Conservation (phyloP, 1,140 invertebrate species). For the Fopius arisanus region DNA sequence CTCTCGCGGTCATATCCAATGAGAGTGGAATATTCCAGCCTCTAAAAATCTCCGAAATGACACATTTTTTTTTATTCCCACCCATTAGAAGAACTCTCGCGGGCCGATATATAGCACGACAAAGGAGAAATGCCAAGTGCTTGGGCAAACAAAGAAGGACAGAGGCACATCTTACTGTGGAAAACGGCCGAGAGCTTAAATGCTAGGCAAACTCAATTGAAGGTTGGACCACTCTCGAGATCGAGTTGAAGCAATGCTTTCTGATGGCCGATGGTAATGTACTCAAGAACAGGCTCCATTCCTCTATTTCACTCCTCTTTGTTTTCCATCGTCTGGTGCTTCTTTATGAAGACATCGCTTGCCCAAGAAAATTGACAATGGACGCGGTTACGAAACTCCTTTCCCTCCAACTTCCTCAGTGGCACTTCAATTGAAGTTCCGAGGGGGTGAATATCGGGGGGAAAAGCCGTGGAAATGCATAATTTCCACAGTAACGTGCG, state of each 20-base stretch:
- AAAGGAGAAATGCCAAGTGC: background rate
- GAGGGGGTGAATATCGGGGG: background rate
- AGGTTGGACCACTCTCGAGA: constrained; percentile 20
- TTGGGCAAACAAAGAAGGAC: background rate
- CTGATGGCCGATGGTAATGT: constrained; percentile 30
- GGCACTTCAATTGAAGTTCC: background rate
- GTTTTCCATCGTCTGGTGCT: background rate
- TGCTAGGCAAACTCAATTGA: constrained; percentile 40
- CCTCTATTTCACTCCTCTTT: constrained; percentile 6
- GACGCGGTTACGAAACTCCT: background rate
- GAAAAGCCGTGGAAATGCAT: background rate
- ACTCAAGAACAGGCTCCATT: constrained; percentile 13
- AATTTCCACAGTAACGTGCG: background rate
- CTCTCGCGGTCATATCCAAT: background rate
- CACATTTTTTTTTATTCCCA: constrained; percentile 39
- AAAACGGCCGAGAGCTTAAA: constrained; percentile 25
- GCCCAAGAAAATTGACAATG: background rate
- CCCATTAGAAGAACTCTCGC: background rate
- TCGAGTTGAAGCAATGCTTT: constrained; percentile 24
- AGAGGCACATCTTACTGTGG: constrained; percentile 18
- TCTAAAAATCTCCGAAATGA: constrained; percentile 17
- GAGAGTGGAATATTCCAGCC: background rate
- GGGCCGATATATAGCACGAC: background rate
- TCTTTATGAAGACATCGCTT: background rate
- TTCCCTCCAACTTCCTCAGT: background rate